Percentiles rank a stretch among this genome's conserved stretches.
phyloP scores from a whole-genome alignment of 2,888 invertebrate genomes.

The Ennomos quercinarius region DNA sequence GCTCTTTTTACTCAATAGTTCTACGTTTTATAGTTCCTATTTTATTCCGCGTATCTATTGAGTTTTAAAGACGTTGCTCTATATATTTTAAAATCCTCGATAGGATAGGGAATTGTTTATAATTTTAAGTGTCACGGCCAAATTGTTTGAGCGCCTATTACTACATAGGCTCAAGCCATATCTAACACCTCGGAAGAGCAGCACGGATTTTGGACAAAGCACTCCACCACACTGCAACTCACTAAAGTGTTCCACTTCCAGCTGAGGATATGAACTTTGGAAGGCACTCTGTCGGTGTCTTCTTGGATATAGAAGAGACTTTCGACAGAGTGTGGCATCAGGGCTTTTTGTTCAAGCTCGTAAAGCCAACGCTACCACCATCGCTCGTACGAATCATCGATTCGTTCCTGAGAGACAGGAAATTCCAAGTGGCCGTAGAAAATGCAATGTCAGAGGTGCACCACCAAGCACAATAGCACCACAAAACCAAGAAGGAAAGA shows the following conservation, averaged over 20 bases:
- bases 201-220: not conserved
- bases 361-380: not conserved
- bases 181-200: not conserved
- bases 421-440: too few species aligned
- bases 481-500: conserved; percentile 1
- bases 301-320: not conserved
- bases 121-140: too few species aligned
- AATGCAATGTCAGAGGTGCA: too few species aligned
- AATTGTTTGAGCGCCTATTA: not conserved
- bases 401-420: too few species aligned
- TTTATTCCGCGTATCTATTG: conserved; percentile 28
- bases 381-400: too few species aligned
- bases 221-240: not conserved
- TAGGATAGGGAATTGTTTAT: too few species aligned
- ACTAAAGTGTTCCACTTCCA: not conserved
- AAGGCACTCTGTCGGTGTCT: not conserved
- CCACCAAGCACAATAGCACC: too few species aligned
- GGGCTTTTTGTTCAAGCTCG: not conserved
- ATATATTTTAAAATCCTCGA: conserved; percentile 8
- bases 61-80: conserved; percentile 34
- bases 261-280: not conserved
- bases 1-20: conserved; percentile 19
- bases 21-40: conserved; percentile 21
- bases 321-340: not conserved
- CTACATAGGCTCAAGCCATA: not conserved